Percentiles rank a stretch among this genome's conserved stretches.
These are phyloP conservation scores for Procavia capensis DNA, from an alignment of 2,113 vertebrate species.

Conservation along the genomic window DNA sequence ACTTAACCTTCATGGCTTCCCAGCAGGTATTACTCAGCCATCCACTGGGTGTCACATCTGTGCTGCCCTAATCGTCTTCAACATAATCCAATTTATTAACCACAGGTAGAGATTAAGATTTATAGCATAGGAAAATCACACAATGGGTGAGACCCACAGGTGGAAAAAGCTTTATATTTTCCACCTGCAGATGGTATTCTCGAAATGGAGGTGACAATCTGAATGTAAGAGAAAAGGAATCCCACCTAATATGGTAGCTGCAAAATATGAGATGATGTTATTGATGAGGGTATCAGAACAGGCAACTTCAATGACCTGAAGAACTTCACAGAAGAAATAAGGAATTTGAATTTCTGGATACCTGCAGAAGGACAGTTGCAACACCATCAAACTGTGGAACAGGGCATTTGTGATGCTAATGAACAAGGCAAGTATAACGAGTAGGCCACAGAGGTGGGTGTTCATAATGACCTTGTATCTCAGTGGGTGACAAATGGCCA, in stretches of 20 bases:
- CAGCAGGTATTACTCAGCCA: too few species aligned
- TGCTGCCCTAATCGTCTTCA: too few species aligned
- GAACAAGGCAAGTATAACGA: background rate
- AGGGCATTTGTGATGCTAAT: background rate
- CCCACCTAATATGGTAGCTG: background rate
- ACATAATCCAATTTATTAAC: too few species aligned
- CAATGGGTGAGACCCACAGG: too few species aligned
- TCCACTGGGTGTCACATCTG: too few species aligned
- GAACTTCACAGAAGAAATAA: background rate
- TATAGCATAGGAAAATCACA: too few species aligned
- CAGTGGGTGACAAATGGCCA: background rate
- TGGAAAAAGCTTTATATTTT: too few species aligned
- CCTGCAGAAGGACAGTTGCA: background rate
- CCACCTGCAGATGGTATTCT: background rate
- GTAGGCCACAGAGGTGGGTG: background rate
- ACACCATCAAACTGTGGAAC: background rate
- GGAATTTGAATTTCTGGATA: background rate
- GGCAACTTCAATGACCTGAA: background rate
- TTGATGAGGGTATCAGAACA: background rate
- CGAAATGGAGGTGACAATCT: conserved; percentile 36
- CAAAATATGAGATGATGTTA: background rate
- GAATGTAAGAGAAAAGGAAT: conserved; percentile 33
- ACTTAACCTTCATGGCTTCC: too few species aligned
- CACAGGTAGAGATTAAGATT: too few species aligned
- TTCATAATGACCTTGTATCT: conserved; percentile 54